These are phyloP conservation scores for Drosophila neutralis DNA, from an alignment of 2,888 invertebrate species.

Conservation along the genomic window DNA sequence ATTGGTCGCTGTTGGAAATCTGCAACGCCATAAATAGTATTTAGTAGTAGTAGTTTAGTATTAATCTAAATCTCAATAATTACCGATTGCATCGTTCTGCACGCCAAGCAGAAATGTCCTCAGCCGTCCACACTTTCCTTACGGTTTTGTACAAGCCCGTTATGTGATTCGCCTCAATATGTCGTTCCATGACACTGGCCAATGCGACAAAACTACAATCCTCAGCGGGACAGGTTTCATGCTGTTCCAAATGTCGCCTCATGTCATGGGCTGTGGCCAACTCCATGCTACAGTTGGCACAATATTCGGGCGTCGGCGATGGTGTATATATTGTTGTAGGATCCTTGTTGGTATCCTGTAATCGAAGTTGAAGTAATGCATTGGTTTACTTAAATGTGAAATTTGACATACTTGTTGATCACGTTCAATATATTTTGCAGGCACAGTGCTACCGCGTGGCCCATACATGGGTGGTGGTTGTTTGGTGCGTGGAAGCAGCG, in stretches of 20 bases:
- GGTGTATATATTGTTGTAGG: slow-evolving; percentile 1
- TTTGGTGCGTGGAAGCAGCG: slow-evolving; percentile 78
- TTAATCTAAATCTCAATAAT: background rate
- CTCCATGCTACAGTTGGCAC: slow-evolving; percentile 93
- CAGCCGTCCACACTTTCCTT: slow-evolving; percentile 90
- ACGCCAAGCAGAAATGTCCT: slow-evolving; percentile 94
- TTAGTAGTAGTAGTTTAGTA: background rate
- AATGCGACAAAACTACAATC: slow-evolving; percentile 87
- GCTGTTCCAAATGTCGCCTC: slow-evolving; percentile 89
- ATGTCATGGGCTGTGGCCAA: slow-evolving; percentile 88
- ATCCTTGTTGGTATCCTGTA: slow-evolving; percentile 2
- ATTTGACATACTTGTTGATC: slow-evolving; percentile 33
- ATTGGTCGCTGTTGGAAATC: slow-evolving; percentile 90
- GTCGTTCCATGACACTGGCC: slow-evolving; percentile 90
- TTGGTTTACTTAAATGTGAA: background rate
- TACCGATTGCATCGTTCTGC: slow-evolving; percentile 90
- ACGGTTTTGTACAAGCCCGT: slow-evolving; percentile 93
- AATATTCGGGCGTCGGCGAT: slow-evolving; percentile 85
- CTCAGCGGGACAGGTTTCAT: slow-evolving; percentile 92
- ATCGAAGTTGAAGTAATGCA: background rate
- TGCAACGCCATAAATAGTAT: slow-evolving; percentile 16
- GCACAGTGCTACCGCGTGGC: slow-evolving; percentile 82
- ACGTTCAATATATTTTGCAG: slow-evolving; percentile 72
- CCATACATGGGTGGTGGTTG: slow-evolving; percentile 85
- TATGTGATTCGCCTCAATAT: slow-evolving; percentile 92